Conservation (phyloP, 2,888 invertebrate species). For the Euspilapteryx auroguttella region DNA sequence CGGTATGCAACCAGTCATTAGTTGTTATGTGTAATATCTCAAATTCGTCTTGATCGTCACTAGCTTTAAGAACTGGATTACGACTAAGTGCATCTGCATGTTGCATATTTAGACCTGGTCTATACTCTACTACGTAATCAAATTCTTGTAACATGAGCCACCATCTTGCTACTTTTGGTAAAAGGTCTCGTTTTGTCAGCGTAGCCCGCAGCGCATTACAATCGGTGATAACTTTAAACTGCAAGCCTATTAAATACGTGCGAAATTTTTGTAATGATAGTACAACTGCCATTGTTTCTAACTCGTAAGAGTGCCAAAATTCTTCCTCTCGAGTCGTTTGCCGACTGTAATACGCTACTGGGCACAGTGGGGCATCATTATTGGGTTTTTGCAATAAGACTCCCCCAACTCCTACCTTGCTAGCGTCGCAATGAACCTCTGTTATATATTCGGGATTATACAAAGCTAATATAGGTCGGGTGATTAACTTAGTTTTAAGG, state of each 20-base stretch:
- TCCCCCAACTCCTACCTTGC: neutral
- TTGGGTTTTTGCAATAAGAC: neutral
- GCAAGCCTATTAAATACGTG: constrained; percentile 8
- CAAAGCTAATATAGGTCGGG: neutral
- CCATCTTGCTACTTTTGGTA: constrained; percentile 16
- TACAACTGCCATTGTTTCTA: constrained; percentile 12
- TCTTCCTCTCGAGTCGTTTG: constrained; percentile 4
- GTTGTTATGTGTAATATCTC: neutral
- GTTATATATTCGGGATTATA: neutral
- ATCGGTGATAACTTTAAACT: constrained; percentile 14
- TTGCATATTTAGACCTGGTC: constrained; percentile 10
- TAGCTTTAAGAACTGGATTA: constrained; percentile 6
- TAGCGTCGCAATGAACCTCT: neutral
- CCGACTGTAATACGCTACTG: constrained; percentile 5
- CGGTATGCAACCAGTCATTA: neutral
- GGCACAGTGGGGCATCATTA: neutral
- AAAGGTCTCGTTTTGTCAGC: constrained; percentile 13
- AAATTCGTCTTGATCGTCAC: neutral
- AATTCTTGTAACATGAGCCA: constrained; percentile 15
- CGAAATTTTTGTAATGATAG: constrained; percentile 6
- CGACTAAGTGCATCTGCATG: constrained; percentile 16
- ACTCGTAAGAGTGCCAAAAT: constrained; percentile 11
- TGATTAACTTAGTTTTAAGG: neutral
- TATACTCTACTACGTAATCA: constrained; percentile 9
- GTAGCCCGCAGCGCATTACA: constrained; percentile 16